A percentile compares a stretch with the other conserved stretches of the same genome.
Evolutionary conservation across 2,888 invertebrate species (phyloP).

Genomic region (Clivina fossor): DNA sequence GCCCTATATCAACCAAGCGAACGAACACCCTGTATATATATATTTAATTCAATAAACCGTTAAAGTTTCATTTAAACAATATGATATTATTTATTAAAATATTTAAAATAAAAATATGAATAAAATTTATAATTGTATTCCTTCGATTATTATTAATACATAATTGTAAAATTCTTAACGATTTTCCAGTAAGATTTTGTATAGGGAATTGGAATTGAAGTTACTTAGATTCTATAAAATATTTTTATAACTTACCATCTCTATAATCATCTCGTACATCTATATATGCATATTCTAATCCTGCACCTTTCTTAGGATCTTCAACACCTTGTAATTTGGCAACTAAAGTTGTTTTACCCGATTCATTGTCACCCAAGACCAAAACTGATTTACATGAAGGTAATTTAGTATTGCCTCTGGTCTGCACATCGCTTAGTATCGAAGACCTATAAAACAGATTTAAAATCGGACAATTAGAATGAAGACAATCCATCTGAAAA

Average conservation of each 20-base stretch:
- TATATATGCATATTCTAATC: slow-evolving; percentile 95
- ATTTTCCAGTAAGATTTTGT: neutral
- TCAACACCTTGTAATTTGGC: slow-evolving; percentile 96
- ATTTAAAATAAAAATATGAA: no score
- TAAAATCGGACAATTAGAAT: slow-evolving; percentile 9
- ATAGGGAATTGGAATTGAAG: neutral
- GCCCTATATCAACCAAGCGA: no score
- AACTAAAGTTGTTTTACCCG: slow-evolving; percentile 97
- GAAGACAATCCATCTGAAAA: neutral
- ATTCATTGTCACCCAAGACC: slow-evolving; percentile 95
- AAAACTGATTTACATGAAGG: slow-evolving; percentile 92
- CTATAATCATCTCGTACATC: slow-evolving; percentile 97
- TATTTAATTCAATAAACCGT: no score
- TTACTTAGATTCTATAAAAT: no score
- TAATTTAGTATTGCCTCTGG: slow-evolving; percentile 91
- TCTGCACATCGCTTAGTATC: slow-evolving; percentile 92
- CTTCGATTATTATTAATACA: no score
- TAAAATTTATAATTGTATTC: no score
- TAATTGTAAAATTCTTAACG: no score
- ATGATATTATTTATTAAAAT: no score
- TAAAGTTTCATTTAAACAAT: no score
- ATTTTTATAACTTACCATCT: slow-evolving; percentile 71
- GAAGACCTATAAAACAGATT: slow-evolving; percentile 71
- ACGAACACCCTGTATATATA: no score
- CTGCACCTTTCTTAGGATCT: slow-evolving; percentile 96